Conservation (phyloP, 2,797 vertebrate genomes). For the Acrocephalus scirpaceus region DNA sequence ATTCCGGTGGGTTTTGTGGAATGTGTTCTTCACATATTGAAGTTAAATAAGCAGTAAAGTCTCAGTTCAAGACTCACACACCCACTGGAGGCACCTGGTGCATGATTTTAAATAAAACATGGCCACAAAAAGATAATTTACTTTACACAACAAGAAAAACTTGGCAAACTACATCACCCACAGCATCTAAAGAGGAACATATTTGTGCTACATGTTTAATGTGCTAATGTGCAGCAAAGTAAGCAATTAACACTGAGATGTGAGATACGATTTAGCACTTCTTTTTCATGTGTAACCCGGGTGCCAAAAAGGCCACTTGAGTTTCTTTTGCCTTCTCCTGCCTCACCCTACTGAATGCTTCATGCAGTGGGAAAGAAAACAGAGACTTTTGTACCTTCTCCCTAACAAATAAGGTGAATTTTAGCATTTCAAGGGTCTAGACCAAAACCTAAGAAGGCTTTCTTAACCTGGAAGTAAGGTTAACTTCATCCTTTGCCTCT, state of each 20-base stretch:
- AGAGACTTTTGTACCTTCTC: background rate
- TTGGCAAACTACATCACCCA: background rate
- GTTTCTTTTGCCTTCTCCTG: background rate
- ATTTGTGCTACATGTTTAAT: background rate
- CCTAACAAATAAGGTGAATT: background rate
- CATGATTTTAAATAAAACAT: background rate
- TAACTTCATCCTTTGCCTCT: background rate
- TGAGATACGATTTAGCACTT: background rate
- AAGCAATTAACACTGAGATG: conserved; percentile 10
- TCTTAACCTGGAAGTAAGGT: background rate
- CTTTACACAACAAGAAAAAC: background rate
- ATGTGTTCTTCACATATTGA: background rate
- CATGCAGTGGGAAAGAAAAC: background rate
- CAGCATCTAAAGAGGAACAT: background rate
- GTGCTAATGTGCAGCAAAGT: background rate
- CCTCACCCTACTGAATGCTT: background rate
- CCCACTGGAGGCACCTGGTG: background rate
- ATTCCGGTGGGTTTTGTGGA: background rate
- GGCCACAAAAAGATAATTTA: background rate
- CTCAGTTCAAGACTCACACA: background rate
- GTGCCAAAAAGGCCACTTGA: background rate
- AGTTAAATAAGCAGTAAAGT: background rate
- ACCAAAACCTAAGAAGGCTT: background rate
- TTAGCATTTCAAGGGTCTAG: background rate
- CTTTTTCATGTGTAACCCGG: background rate